Conservation (phyloP, 2,888 invertebrate species). For the Caradrina kadenii region DNA sequence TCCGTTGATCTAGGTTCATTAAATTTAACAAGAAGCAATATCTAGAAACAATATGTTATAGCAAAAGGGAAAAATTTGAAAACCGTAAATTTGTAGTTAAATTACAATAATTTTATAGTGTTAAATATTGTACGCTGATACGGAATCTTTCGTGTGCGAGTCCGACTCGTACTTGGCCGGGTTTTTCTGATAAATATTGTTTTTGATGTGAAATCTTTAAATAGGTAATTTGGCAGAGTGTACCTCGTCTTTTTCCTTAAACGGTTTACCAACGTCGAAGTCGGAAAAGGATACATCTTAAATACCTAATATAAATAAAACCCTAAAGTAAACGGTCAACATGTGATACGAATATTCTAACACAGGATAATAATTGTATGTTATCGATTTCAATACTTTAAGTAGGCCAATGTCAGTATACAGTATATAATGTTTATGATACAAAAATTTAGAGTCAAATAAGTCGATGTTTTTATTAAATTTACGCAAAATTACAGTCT, state of each 20-base stretch:
- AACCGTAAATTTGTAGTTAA: no score
- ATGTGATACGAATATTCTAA: constrained; percentile 43
- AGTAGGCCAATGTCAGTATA: constrained; percentile 40
- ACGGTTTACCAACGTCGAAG: background rate
- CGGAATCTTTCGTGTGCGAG: no score
- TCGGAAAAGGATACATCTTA: constrained; percentile 22
- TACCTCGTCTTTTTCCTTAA: constrained; percentile 15
- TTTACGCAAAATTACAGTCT: background rate
- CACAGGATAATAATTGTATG: background rate
- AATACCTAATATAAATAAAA: background rate
- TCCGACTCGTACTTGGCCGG: no score
- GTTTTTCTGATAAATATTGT: background rate
- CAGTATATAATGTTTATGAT: constrained; percentile 13
- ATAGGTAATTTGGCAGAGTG: background rate
- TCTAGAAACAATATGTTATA: no score
- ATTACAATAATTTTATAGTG: no score
- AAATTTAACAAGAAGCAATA: no score
- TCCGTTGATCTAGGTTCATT: no score
- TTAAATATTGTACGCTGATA: no score
- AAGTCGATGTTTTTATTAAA: background rate
- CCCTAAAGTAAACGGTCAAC: background rate
- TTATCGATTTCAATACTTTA: constrained; percentile 12
- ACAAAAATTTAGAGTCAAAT: constrained; percentile 24
- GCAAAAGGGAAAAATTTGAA: no score
- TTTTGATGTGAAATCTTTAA: background rate